Evolutionary conservation across 2,797 vertebrate species (phyloP), one percentile per base, ranked within the genome.

Genomic region (Danio choprae): DNA sequence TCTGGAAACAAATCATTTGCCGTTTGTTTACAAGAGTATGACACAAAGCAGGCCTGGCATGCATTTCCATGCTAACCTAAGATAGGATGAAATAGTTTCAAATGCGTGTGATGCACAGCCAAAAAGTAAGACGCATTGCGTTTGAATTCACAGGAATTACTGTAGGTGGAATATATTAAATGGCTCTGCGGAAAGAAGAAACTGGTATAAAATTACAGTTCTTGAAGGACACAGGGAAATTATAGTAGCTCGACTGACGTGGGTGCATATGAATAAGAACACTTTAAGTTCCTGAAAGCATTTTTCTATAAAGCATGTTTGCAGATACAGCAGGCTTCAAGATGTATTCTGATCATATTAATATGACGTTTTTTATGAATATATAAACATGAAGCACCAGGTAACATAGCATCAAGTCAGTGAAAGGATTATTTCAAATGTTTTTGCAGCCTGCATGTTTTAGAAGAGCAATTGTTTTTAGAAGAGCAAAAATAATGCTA

Each of bases 21-120:
- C 22, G 4, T 80, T 80, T 78, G 74, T 83, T 63, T 67, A 81
- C 81, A 76, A 72, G 75, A 74, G 59, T 58, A n/a, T 44, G 59
- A 73, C 67, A 67, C 76, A 84, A 38, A 77, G n/a, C 22, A 71
- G 65, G 11, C 20, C 58, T 16, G 69, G 50, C 16, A 58, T 12
- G 10, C 58, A 53, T 63, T 62, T 77, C 22, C 13, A 38, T 55
- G 67, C 43, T 53, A 55, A 63, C 58, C 60, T 63, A 53, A 60
- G 68, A 73, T 38, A 10, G 59, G 38, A 72, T 64, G 46, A 40
- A 64, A 55, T 29, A 36, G 48, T 71, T 71, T 41, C 60, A 60
- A 79, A 20, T 60, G 44, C 36, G 18, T 22, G 11, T 71, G 76
- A 69, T 50, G 29, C 76, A 20, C n/a, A 44, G 41, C 48, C 40